phyloP scores from a whole-genome alignment of 1,140 invertebrate species.

The Aricia agestis region DNA sequence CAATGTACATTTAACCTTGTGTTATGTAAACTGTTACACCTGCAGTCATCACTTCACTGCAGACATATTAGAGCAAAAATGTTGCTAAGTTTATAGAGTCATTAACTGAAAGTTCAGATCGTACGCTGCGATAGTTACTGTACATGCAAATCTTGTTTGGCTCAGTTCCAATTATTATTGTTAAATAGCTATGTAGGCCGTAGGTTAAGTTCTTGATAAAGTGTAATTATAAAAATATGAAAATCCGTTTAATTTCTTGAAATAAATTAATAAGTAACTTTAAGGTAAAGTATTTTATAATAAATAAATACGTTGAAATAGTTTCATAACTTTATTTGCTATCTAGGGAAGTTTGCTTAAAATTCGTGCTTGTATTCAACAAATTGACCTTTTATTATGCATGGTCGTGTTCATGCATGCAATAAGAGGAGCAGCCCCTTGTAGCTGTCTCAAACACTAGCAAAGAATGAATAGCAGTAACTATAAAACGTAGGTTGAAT shows the following conservation, averaged over 20 bases:
- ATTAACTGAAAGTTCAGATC: background rate
- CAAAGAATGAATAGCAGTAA: background rate
- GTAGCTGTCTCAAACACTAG: background rate
- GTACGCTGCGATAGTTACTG: slow-evolving; percentile 1
- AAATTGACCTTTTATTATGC: background rate
- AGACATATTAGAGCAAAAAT: slow-evolving; percentile 10
- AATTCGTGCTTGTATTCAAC: background rate
- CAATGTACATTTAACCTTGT: background rate
- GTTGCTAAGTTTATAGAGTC: background rate
- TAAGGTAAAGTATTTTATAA: no score
- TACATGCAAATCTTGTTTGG: slow-evolving; percentile 8
- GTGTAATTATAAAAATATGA: background rate
- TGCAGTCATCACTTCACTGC: slow-evolving; percentile 11
- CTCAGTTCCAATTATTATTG: background rate
- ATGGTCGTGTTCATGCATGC: background rate
- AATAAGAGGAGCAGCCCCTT: background rate
- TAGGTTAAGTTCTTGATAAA: background rate
- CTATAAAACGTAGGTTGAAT: background rate
- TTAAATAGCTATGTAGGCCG: background rate
- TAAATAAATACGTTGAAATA: no score
- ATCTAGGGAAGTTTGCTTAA: no score
- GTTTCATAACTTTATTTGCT: no score
- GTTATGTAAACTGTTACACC: slow-evolving; percentile 8
- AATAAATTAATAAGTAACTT: background rate
- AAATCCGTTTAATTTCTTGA: background rate